Evolutionary conservation across 2,797 vertebrate genomes (phyloP).

Genomic region (Rhodeus uyekii): DNA sequence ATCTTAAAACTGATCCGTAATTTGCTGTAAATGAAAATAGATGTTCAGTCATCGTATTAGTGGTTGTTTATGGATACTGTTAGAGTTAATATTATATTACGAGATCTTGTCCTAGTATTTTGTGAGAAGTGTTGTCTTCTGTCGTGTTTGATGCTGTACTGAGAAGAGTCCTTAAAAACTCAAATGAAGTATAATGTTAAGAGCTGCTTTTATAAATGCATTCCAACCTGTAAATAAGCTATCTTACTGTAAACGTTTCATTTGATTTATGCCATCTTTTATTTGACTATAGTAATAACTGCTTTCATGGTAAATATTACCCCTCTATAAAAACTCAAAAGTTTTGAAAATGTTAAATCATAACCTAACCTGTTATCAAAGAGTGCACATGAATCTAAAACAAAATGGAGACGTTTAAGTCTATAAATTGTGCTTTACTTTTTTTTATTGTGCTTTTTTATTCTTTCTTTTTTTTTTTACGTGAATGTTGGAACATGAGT

Average conservation of each 20-base stretch:
- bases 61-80: slow-evolving; percentile 50
- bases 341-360: neutral
- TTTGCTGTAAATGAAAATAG: slow-evolving; percentile 28
- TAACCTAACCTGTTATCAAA: neutral
- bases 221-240: slow-evolving; percentile 28
- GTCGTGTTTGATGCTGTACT: slow-evolving; percentile 28
- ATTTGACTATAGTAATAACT: neutral
- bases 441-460: neutral
- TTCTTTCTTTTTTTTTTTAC: neutral
- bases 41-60: slow-evolving; percentile 30
- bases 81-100: neutral
- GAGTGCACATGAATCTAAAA: neutral
- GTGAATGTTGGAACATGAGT: neutral
- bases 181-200: neutral
- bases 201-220: slow-evolving; percentile 32
- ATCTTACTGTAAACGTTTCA: neutral
- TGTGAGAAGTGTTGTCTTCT: slow-evolving; percentile 28
- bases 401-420: neutral
- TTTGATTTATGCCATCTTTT: slow-evolving; percentile 11
- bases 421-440: neutral
- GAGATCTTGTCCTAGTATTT: slow-evolving; percentile 51
- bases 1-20: neutral
- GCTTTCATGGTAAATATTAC: neutral
- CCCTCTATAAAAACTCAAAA: neutral
- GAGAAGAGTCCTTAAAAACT: neutral